Percentiles rank a stretch among this genome's conserved stretches.
phyloP scores from a whole-genome alignment of 2,797 vertebrate genomes.

The Gallirallus australis region DNA sequence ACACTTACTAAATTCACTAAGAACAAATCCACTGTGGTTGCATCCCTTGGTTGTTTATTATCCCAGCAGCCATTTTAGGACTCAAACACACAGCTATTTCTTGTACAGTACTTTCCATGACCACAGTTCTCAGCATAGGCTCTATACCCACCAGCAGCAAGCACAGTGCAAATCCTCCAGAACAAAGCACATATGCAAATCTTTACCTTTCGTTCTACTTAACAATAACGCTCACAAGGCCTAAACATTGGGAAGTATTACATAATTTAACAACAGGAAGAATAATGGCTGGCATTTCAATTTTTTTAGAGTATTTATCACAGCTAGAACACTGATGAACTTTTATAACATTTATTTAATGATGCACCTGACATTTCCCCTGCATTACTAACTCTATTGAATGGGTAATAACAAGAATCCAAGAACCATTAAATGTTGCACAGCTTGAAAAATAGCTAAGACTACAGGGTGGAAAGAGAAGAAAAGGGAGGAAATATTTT shows the following conservation, averaged over 20 bases:
- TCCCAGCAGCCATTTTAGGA: conserved; percentile 31
- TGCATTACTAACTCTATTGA: not conserved
- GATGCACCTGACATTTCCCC: not conserved
- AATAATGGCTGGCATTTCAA: not conserved
- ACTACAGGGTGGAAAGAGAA: not conserved
- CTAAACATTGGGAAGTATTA: not conserved
- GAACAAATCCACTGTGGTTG: not conserved
- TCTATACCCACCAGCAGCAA: not conserved
- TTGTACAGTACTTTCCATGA: not conserved
- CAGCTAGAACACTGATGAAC: not conserved
- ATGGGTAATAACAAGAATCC: not conserved
- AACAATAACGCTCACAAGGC: not conserved
- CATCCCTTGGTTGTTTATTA: conserved; percentile 19
- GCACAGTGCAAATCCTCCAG: not conserved
- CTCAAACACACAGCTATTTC: not conserved
- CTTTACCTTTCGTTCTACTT: not conserved
- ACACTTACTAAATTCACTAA: conserved; percentile 26
- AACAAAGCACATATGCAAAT: not conserved
- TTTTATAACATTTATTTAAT: not conserved
- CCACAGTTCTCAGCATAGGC: not conserved
- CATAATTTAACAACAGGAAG: not conserved
- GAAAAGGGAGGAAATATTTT: not conserved
- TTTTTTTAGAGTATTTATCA: not conserved
- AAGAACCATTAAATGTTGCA: not conserved
- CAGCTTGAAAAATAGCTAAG: not conserved